Evolutionary conservation across 2,888 invertebrate genomes (phyloP).

Genomic region (Clistopyga incitator): DNA sequence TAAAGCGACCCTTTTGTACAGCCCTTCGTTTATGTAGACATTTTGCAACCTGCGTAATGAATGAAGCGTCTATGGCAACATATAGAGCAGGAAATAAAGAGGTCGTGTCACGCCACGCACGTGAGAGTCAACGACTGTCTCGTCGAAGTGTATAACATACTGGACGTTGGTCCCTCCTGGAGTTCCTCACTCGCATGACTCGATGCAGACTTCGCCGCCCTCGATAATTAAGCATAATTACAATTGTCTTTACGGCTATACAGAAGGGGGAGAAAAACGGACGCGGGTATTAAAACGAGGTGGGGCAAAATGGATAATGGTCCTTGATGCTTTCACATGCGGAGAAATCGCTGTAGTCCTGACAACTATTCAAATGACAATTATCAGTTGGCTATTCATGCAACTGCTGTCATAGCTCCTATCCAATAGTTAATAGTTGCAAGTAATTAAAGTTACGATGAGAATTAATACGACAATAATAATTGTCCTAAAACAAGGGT

Average conservation of each 20-base stretch:
- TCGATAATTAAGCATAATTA: slow-evolving; percentile 45
- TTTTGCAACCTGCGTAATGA: slow-evolving; percentile 54
- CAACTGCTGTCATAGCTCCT: too few relatives aligned
- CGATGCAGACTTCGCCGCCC: slow-evolving; percentile 27
- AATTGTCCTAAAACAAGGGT: too few relatives aligned
- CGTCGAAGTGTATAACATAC: not conserved
- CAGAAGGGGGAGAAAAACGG: not conserved
- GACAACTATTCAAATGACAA: too few relatives aligned
- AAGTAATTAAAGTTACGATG: too few relatives aligned
- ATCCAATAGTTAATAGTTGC: too few relatives aligned
- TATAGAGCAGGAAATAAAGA: slow-evolving; percentile 26
- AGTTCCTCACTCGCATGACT: slow-evolving; percentile 7
- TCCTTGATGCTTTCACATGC: not conserved
- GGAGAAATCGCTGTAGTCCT: too few relatives aligned
- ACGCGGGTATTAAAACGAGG: not conserved
- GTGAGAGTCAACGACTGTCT: slow-evolving; percentile 44
- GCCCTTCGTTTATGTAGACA: slow-evolving; percentile 55
- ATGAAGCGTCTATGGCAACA: slow-evolving; percentile 22
- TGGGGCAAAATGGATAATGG: slow-evolving; percentile 4
- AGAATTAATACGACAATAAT: too few relatives aligned
- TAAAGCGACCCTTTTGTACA: slow-evolving; percentile 28
- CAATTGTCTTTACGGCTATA: slow-evolving; percentile 23
- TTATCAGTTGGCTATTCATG: too few relatives aligned
- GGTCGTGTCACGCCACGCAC: slow-evolving; percentile 30
- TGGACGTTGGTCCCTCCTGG: slow-evolving; percentile 15